Evolutionary conservation across 1,140 invertebrate genomes (phyloP), one percentile per base, ranked within the genome.

Genomic region (Andrena cerasifolii): DNA sequence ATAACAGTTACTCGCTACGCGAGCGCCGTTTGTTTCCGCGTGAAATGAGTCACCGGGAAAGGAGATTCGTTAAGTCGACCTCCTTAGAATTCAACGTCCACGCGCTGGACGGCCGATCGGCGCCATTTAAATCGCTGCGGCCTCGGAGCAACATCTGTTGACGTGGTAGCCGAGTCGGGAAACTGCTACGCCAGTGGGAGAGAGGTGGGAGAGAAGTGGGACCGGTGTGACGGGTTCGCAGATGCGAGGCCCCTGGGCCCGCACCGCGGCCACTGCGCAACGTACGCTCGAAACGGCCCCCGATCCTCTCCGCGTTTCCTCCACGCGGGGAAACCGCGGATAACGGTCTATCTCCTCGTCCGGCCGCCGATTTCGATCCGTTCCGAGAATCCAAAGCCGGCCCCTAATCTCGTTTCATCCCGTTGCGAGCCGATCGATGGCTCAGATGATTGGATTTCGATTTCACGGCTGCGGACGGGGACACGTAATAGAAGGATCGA

Each of bases 211-310:
- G 78, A 87, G 78, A 88, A 89, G 82, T 83, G 85, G 80, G 90
- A 92, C 91, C 91, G 91, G 91, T 92, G 85, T 91, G 90, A 92
- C 91, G 89, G 87, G 91, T 91, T 88, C 89, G 90, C 89, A 92
- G 90, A 92, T 91, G 91, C 87, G 85, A 88, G 88, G 66, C 70
- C 86, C 85, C 80, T 68, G 74, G 73, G 67, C 77, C 86, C 83
- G 53, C 28, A 58, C 62, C 72, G 56, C 36, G 26, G 3, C 47
- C 10, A n/a, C 6, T 45, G 45, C 18, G 10, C 10, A 86, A 83
- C 87, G 88, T 88, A 83, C 89, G 89, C 86, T 87, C 77, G 82
- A 78, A 78, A 79, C 83, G 73, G 84, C 82, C 83, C 72, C 81
- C 84, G 82, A 87, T 86, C 86, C 62, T 33, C 26, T 3, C 12